These are phyloP conservation scores for Coremacera marginata DNA, from an alignment of 2,888 invertebrate species.

Conservation along the genomic window DNA sequence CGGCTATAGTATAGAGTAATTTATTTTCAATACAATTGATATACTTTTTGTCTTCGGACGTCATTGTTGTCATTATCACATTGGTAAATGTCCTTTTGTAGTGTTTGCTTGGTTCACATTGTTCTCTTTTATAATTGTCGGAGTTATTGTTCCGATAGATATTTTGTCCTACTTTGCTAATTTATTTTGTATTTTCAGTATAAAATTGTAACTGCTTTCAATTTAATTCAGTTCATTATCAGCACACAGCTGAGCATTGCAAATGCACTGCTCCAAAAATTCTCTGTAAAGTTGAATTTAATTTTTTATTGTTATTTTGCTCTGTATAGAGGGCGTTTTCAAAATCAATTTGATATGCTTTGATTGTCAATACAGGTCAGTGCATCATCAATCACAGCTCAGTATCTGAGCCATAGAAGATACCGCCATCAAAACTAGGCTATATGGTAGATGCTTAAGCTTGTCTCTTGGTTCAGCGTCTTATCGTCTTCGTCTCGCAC, in stretches of 20 bases:
- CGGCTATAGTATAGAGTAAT: conserved; percentile 8
- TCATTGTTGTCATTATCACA: conserved; percentile 18
- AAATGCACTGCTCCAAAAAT: not conserved
- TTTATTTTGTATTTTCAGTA: conserved; percentile 9
- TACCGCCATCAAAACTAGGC: conserved; percentile 16
- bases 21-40: not conserved
- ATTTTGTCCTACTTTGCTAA: not conserved
- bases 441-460: conserved; percentile 41
- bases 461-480: not conserved
- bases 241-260: conserved; percentile 18
- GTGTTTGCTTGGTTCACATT: not conserved
- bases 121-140: not conserved
- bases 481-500: no score
- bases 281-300: not conserved
- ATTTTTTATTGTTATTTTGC: not conserved
- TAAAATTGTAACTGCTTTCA: conserved; percentile 15
- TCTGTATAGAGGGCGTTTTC: conserved; percentile 46
- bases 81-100: not conserved
- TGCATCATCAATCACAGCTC: not conserved
- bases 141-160: not conserved
- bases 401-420: no score
- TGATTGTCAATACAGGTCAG: not conserved
- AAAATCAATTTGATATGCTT: conserved; percentile 42
- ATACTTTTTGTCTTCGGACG: not conserved
- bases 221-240: not conserved